Conservation (phyloP, 2,888 invertebrate genomes). For the Acleris laterana region DNA sequence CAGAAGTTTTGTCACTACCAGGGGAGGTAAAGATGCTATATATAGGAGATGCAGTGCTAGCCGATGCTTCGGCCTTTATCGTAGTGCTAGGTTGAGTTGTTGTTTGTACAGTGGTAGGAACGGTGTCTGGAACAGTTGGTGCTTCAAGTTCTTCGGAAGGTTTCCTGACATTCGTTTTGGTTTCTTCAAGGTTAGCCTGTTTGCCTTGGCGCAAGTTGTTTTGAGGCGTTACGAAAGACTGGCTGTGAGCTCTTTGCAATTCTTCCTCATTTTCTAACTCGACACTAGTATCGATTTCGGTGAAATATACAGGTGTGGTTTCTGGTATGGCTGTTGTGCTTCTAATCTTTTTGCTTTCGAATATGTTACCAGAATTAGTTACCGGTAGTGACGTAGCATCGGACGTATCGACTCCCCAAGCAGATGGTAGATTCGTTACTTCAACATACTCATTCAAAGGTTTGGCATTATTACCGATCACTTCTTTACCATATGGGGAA, state of each 20-base stretch:
- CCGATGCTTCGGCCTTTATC: conserved; percentile 57
- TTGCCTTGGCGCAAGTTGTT: conserved; percentile 76
- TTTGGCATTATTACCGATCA: conserved; percentile 71
- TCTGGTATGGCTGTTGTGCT: conserved; percentile 57
- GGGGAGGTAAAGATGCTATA: conserved; percentile 70
- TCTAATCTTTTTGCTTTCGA: conserved; percentile 74
- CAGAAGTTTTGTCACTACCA: conserved; percentile 70
- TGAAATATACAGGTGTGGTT: conserved; percentile 66
- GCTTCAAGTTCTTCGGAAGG: conserved; percentile 76
- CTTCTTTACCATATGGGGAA: conserved; percentile 76
- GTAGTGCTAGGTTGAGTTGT: conserved; percentile 62
- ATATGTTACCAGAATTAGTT: conserved; percentile 59
- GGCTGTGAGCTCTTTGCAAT: conserved; percentile 88
- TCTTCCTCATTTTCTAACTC: conserved; percentile 85
- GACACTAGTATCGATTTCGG: conserved; percentile 69
- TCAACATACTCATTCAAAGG: conserved; percentile 75
- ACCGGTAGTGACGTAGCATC: conserved; percentile 59
- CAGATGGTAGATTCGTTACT: conserved; percentile 73
- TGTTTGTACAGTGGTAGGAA: conserved; percentile 60
- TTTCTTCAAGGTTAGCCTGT: conserved; percentile 60
- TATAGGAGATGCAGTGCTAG: conserved; percentile 59
- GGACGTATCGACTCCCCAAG: conserved; percentile 72
- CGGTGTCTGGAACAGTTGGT: conserved; percentile 62
- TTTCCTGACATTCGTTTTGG: conserved; percentile 55
- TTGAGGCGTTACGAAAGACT: conserved; percentile 86